phyloP scores from a whole-genome alignment of 2,797 vertebrate species.

The Myripristis murdjan region DNA sequence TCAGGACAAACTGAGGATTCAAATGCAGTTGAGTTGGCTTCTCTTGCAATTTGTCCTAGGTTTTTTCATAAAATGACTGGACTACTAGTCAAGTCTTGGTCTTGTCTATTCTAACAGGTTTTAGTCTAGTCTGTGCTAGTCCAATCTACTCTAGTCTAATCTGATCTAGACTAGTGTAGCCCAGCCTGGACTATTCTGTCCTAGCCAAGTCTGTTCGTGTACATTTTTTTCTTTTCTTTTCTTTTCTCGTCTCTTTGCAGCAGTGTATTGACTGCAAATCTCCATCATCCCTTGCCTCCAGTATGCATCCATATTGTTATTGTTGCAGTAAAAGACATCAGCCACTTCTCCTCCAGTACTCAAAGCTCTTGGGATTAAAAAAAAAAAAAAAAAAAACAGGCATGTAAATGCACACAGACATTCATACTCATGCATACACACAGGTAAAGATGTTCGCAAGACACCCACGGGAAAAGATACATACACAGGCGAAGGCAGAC shows the following conservation, averaged over 20 bases:
- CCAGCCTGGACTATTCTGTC: no score
- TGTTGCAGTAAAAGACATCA: constrained; percentile 47
- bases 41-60: no score
- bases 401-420: constrained; percentile 44
- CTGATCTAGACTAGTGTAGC: no score
- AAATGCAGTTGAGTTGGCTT: background rate
- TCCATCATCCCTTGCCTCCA: constrained; percentile 33
- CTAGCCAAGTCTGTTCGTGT: no score
- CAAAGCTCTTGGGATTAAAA: constrained; percentile 38
- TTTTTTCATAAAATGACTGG: no score
- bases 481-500: constrained; percentile 31
- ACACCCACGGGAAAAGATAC: constrained; percentile 28
- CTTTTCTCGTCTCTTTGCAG: background rate
- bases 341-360: constrained; percentile 18
- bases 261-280: constrained; percentile 11
- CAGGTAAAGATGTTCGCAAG: constrained; percentile 33
- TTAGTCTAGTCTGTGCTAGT: no score
- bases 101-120: no score
- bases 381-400: constrained; percentile 48
- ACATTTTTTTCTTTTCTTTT: background rate
- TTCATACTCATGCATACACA: constrained; percentile 46
- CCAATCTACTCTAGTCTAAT: no score
- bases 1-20: no score
- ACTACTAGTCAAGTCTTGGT: no score
- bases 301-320: constrained; percentile 49